These are phyloP conservation scores for Rousettus leschenaultii DNA, from an alignment of 2,113 vertebrate species.

Conservation along the genomic window DNA sequence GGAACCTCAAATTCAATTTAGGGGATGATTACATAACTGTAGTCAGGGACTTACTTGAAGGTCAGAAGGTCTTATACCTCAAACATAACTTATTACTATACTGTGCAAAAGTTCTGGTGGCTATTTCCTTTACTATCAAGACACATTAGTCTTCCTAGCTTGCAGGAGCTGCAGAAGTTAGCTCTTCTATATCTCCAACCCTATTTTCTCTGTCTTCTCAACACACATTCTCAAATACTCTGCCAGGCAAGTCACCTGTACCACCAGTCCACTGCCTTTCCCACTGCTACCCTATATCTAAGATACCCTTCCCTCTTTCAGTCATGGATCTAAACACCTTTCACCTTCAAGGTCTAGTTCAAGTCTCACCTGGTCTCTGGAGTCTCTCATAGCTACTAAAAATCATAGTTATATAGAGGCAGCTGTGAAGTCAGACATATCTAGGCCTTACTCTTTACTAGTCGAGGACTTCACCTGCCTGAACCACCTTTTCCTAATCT, in stretches of 20 bases:
- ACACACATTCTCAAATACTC: not conserved
- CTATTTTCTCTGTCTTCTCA: not conserved
- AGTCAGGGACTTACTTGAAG: not conserved
- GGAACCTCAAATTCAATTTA: not conserved
- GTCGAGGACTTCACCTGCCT: not conserved
- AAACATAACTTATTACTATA: accelerated
- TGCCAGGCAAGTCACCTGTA: not conserved
- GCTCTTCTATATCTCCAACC: not conserved
- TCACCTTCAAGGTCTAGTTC: too few species aligned
- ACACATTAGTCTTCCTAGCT: accelerated
- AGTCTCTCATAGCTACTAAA: not conserved
- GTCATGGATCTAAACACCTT: not conserved
- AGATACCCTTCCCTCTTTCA: not conserved
- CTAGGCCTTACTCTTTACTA: not conserved
- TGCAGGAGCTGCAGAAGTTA: not conserved
- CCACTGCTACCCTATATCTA: accelerated
- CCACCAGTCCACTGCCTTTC: not conserved
- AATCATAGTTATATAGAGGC: not conserved
- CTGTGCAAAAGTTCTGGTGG: not conserved
- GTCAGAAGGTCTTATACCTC: not conserved
- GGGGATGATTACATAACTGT: too few species aligned
- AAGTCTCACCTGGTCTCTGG: not conserved
- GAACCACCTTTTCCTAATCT: not conserved
- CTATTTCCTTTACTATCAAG: not conserved
- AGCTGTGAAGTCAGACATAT: not conserved